Conservation (phyloP, 2,888 invertebrate genomes). For the Hirtodrosophila duncani region DNA sequence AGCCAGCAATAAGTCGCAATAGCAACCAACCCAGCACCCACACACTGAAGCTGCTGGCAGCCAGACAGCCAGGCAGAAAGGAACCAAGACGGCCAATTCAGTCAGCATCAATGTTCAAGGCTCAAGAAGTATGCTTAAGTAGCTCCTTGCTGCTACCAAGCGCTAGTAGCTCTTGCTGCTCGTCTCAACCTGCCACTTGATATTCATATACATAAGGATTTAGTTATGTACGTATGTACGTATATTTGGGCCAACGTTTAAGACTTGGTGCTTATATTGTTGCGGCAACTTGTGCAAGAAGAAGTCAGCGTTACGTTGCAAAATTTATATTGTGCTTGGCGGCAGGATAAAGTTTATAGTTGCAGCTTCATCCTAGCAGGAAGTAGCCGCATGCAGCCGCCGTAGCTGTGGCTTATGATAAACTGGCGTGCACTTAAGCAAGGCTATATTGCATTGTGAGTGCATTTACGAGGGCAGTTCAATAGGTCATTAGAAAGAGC, state of each 20-base stretch:
- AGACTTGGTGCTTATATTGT: constrained; percentile 64
- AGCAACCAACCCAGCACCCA: constrained; percentile 31
- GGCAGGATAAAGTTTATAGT: constrained; percentile 47
- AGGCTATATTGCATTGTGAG: constrained; percentile 18
- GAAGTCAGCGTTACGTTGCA: constrained; percentile 12
- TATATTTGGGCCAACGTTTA: constrained; percentile 62
- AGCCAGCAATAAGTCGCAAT: constrained; percentile 52
- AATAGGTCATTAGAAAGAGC: too few relatives aligned
- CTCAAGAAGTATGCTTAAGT: constrained; percentile 43
- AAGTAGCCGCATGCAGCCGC: constrained; percentile 13
- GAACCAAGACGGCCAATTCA: constrained; percentile 11
- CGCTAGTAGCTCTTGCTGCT: constrained; percentile 4
- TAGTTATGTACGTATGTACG: background rate
- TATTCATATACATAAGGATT: constrained; percentile 7
- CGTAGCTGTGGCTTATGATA: constrained; percentile 36
- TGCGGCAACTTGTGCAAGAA: constrained; percentile 34
- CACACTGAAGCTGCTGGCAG: too few relatives aligned
- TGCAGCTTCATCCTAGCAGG: constrained; percentile 23
- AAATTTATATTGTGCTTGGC: constrained; percentile 52
- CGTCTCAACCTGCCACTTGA: constrained; percentile 38
- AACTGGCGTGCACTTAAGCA: constrained; percentile 38
- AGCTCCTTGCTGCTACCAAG: constrained; percentile 45
- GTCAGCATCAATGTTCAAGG: constrained; percentile 21
- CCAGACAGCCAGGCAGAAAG: constrained; percentile 20
- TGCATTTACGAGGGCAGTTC: constrained; percentile 6